A percentile compares a stretch with the other conserved stretches of the same genome.
These are phyloP conservation scores for Poeciliopsis occidentalis DNA, from an alignment of 2,113 vertebrate genomes.

Conservation along the genomic window DNA sequence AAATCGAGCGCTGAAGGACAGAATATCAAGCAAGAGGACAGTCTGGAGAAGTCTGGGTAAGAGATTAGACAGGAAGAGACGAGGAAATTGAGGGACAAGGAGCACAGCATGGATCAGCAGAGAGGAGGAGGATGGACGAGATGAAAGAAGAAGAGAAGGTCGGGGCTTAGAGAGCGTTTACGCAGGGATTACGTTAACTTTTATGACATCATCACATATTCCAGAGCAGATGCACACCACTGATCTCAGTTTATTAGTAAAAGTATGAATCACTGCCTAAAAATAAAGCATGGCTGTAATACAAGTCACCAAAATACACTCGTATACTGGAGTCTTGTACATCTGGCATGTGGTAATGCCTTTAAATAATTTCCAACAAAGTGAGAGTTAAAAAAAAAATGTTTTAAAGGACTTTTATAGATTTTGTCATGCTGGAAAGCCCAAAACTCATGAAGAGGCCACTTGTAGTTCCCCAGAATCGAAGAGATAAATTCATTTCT, in stretches of 20 bases:
- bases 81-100: slow-evolving; percentile 65
- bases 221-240: slow-evolving; percentile 35
- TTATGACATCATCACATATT: slow-evolving; percentile 59
- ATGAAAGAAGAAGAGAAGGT: slow-evolving; percentile 53
- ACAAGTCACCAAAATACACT: slow-evolving; percentile 1
- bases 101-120: slow-evolving; percentile 54
- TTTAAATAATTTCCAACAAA: not conserved
- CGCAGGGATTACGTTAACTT: slow-evolving; percentile 48
- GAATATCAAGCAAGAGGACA: slow-evolving; percentile 26
- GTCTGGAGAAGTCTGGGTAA: slow-evolving; percentile 65
- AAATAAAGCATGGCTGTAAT: not conserved
- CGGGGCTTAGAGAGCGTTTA: slow-evolving; percentile 51
- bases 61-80: slow-evolving; percentile 66
- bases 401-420: not conserved
- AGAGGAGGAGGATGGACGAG: slow-evolving; percentile 48
- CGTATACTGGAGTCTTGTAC: not conserved
- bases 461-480: too few species aligned
- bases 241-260: slow-evolving; percentile 1
- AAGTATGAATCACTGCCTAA: slow-evolving; percentile 6
- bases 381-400: not conserved
- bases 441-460: too few species aligned
- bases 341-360: not conserved
- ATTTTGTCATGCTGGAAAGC: not conserved
- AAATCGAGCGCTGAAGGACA: slow-evolving; percentile 29
- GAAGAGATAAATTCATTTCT: too few species aligned